These are phyloP conservation scores for Campylomormyrus tamandua DNA, from an alignment of 2,113 vertebrate species.

Conservation along the genomic window DNA sequence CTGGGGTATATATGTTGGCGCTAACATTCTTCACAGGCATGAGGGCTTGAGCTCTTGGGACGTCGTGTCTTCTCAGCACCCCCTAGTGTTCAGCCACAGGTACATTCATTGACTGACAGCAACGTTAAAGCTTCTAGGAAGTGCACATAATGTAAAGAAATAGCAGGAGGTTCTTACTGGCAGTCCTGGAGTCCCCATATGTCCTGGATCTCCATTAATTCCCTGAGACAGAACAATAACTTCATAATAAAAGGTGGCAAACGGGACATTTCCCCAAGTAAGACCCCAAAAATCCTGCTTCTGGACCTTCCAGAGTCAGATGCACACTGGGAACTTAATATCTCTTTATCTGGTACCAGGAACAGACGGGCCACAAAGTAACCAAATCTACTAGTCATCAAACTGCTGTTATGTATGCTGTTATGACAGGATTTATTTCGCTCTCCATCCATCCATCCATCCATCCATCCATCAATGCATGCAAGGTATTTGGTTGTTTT, in stretches of 20 bases:
- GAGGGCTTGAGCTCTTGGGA: background rate
- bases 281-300: background rate
- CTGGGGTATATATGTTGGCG: background rate
- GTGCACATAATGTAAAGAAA: background rate
- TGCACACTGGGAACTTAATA: background rate
- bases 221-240: constrained; percentile 33
- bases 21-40: background rate
- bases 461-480: background rate
- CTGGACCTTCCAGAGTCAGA: background rate
- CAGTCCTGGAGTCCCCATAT: constrained; percentile 44
- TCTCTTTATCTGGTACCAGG: background rate
- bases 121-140: background rate
- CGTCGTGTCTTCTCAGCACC: background rate
- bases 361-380: background rate
- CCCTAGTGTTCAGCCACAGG: background rate
- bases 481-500: background rate
- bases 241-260: background rate
- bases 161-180: constrained; percentile 36
- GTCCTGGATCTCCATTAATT: constrained; percentile 43
- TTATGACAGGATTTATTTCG: background rate
- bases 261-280: background rate
- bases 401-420: background rate
- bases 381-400: background rate
- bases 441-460: background rate
- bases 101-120: background rate